Percentiles rank a stretch among this genome's conserved stretches.
Evolutionary conservation across 2,113 vertebrate genomes (phyloP).

Genomic region (Gymnocephalus cernua): DNA sequence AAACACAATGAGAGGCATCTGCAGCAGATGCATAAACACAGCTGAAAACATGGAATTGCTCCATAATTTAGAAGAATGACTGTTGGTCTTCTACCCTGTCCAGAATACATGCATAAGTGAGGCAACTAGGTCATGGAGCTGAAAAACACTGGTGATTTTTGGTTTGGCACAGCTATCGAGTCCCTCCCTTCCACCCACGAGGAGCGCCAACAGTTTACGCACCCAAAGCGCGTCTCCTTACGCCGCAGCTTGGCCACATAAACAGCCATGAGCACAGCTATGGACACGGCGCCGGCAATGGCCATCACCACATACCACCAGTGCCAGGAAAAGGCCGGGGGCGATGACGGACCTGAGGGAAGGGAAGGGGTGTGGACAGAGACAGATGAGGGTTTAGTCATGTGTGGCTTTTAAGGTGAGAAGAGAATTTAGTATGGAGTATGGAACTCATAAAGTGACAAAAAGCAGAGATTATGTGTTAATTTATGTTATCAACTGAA

Average conservation of each 20-base stretch:
- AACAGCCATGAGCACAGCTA: slow-evolving; percentile 85
- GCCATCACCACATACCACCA: slow-evolving; percentile 94
- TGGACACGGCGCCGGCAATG: slow-evolving; percentile 81
- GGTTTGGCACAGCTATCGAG: slow-evolving; percentile 49
- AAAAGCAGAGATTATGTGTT: background rate
- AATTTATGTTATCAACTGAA: background rate
- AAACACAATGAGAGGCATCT: slow-evolving; percentile 25
- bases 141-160: slow-evolving; percentile 8
- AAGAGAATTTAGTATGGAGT: background rate
- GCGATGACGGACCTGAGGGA: slow-evolving; percentile 50
- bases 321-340: slow-evolving; percentile 88
- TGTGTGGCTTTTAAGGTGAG: background rate
- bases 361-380: slow-evolving; percentile 25
- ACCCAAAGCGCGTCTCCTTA: slow-evolving; percentile 94
- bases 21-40: slow-evolving; percentile 18
- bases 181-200: slow-evolving; percentile 55
- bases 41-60: slow-evolving; percentile 16
- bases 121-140: slow-evolving; percentile 19
- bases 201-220: slow-evolving; percentile 45
- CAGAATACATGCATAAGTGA: slow-evolving; percentile 26
- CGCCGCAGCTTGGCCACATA: slow-evolving; percentile 87
- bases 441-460: background rate
- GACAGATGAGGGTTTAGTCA: slow-evolving; percentile 10
- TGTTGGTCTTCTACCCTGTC: background rate
- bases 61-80: slow-evolving; percentile 2